phyloP scores from a whole-genome alignment of 2,888 invertebrate genomes.

The Eumerus sabulonum region DNA sequence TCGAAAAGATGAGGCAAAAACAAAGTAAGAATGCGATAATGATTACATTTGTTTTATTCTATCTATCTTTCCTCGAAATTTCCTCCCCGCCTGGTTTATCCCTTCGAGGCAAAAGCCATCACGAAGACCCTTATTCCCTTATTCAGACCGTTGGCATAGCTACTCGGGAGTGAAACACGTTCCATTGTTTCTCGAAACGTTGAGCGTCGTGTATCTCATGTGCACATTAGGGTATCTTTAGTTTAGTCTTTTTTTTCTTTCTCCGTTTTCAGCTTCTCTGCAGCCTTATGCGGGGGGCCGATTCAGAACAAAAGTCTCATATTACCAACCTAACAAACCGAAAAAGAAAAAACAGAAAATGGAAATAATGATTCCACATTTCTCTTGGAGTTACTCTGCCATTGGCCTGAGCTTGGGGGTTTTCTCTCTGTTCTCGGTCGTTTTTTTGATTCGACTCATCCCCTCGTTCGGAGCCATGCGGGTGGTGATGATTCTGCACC shows the following conservation, averaged over 20 bases:
- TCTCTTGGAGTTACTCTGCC: slow-evolving; percentile 29
- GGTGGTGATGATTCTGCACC: slow-evolving; percentile 45
- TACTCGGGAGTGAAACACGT: slow-evolving; percentile 34
- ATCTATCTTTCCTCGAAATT: slow-evolving; percentile 53
- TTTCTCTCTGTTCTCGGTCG: slow-evolving; percentile 22
- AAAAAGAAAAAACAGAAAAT: slow-evolving; percentile 19
- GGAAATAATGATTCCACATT: no score
- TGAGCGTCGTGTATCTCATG: slow-evolving; percentile 38
- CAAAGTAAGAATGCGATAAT: slow-evolving; percentile 34
- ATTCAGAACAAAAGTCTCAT: slow-evolving; percentile 57
- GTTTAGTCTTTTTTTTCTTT: no score
- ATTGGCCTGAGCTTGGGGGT: slow-evolving; percentile 38
- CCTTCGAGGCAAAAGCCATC: not conserved
- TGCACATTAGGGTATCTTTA: slow-evolving; percentile 64
- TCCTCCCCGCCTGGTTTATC: slow-evolving; percentile 1
- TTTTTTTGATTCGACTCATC: slow-evolving; percentile 1
- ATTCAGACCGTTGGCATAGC: slow-evolving; percentile 44
- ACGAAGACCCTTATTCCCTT: slow-evolving; percentile 12
- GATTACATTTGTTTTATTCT: slow-evolving; percentile 61
- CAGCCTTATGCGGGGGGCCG: slow-evolving; percentile 47
- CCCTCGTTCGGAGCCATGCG: slow-evolving; percentile 43
- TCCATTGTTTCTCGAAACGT: slow-evolving; percentile 48
- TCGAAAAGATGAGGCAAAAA: slow-evolving; percentile 9
- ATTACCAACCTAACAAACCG: slow-evolving; percentile 43
- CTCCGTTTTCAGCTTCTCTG: no score